Conservation (phyloP, 2,888 invertebrate genomes). For the Ectemnius cavifrons region DNA sequence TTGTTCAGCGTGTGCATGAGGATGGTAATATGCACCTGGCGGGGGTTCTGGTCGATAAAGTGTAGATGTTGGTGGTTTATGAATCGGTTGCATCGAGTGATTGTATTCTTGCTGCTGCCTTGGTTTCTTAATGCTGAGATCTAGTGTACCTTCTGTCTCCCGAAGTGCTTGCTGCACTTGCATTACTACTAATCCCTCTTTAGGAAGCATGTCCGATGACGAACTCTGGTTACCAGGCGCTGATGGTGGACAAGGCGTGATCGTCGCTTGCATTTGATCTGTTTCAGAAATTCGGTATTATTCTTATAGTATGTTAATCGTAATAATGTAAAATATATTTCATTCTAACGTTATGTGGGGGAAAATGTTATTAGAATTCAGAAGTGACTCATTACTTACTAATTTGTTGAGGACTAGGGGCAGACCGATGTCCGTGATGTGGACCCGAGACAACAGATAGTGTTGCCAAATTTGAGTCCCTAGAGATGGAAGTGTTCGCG, state of each 20-base stretch:
- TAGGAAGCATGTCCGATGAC: constrained; percentile 80
- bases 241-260: constrained; percentile 82
- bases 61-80: constrained; percentile 69
- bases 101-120: constrained; percentile 78
- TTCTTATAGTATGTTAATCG: background rate
- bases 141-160: constrained; percentile 84
- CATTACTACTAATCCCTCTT: constrained; percentile 84
- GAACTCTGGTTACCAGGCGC: constrained; percentile 73
- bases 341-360: background rate
- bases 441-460: constrained; percentile 82
- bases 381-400: constrained; percentile 51
- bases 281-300: background rate
- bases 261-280: constrained; percentile 81
- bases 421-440: constrained; percentile 73
- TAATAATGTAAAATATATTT: background rate
- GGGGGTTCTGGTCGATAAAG: constrained; percentile 74
- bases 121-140: constrained; percentile 88
- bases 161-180: constrained; percentile 80
- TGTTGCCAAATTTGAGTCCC: constrained; percentile 81
- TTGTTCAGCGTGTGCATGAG: constrained; percentile 70
- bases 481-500: constrained; percentile 68
- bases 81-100: constrained; percentile 72
- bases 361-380: no score
- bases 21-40: constrained; percentile 72
- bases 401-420: constrained; percentile 75